Conservation (phyloP, 2,797 vertebrate genomes). For the Micropoecilia bifurca region DNA sequence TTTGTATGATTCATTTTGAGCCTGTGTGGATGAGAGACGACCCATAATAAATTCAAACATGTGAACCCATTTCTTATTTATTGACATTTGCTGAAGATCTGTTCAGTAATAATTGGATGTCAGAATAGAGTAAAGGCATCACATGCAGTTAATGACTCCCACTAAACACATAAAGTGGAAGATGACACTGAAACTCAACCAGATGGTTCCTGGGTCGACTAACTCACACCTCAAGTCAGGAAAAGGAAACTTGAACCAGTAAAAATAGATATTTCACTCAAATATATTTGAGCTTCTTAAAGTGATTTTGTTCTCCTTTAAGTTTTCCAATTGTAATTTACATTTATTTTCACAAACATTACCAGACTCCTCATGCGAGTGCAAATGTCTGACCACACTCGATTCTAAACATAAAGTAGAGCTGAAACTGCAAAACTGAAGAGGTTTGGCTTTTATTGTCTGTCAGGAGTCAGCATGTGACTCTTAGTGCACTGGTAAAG, state of each 20-base stretch:
- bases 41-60: not conserved
- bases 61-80: not conserved
- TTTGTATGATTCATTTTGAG: not conserved
- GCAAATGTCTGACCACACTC: not conserved
- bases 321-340: not conserved
- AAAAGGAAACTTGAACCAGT: not conserved
- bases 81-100: not conserved
- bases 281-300: not conserved
- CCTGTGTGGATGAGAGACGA: not conserved
- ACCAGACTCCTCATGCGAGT: not conserved
- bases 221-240: not conserved
- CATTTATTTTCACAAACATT: not conserved
- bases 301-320: not conserved
- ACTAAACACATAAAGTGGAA: not conserved
- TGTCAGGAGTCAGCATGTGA: constrained; percentile 1
- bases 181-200: not conserved
- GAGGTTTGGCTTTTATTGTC: not conserved
- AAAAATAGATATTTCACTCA: not conserved
- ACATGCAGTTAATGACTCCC: not conserved
- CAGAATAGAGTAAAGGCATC: not conserved
- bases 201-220: not conserved
- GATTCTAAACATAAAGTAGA: too few relatives aligned
- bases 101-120: not conserved
- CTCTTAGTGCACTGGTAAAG: not conserved
- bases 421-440: not conserved